phyloP scores from a whole-genome alignment of 2,113 vertebrate species.

The Ochotona curzoniae region DNA sequence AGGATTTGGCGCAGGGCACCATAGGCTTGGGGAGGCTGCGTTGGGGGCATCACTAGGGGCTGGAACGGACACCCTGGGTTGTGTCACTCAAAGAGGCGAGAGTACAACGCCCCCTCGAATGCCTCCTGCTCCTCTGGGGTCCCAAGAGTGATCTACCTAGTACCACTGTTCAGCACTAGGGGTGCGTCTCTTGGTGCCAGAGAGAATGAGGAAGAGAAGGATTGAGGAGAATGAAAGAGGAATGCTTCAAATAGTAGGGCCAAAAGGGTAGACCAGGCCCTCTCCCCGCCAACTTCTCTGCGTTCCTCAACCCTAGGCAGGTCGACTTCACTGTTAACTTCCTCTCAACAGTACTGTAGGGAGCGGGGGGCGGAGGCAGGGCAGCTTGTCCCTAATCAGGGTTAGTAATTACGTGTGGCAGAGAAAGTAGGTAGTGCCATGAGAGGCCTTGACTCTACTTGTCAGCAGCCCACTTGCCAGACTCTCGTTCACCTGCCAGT shows the following conservation, averaged over 20 bases:
- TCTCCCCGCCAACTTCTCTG: not conserved
- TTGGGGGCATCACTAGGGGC: not conserved
- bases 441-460: not conserved
- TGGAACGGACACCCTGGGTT: not conserved
- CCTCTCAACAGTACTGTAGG: not conserved
- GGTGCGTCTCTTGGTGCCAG: not conserved
- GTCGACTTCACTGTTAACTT: not conserved
- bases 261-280: not conserved
- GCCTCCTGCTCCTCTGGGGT: not conserved
- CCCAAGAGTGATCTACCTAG: not conserved
- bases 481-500: not conserved
- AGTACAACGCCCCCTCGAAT: not conserved
- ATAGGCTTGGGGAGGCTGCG: not conserved
- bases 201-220: too few relatives aligned
- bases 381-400: not conserved
- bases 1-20: not conserved
- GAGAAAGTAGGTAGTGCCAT: not conserved
- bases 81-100: not conserved
- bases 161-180: not conserved
- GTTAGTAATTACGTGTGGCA: constrained; percentile 13
- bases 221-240: too few relatives aligned
- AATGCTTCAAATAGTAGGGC: not conserved
- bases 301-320: not conserved
- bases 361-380: too few relatives aligned
- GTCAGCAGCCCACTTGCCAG: not conserved